Evolutionary conservation across 2,113 vertebrate genomes (phyloP), one percentile per base, ranked within the genome.

Genomic region (Percopsis transmontana): DNA sequence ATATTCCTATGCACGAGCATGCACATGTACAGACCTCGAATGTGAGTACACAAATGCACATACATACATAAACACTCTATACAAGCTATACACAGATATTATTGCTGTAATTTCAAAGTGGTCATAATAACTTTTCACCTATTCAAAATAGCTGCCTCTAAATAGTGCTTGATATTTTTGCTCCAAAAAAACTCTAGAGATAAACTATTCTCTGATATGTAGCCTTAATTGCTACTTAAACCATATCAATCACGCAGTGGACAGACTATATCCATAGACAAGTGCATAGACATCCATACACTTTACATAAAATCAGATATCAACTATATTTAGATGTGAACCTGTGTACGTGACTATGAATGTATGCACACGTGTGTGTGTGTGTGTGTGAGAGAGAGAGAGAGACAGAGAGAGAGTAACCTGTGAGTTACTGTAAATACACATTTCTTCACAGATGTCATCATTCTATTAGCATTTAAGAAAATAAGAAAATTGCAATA

Each of bases 291-390:
- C n/a, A n/a, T n/a, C n/a, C n/a, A n/a, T n/a, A n/a, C n/a, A n/a
- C n/a, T n/a, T n/a, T 33, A 62, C 61, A 58, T 66, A 73, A 60
- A 59, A 68, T 40, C 24, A 55, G 5, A 64, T 41, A 40, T 66
- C 72, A 71, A 63, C 62, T 81, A 63, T 18, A 57, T 74, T 62
- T 57, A n/a, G 2, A 5, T 56, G 59, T 70, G 65, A 15, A 10
- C 55, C 15, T 16, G 20, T 48, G 51, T 62, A 41, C 40, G 40
- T 72, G 57, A 12, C 6, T 60, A 4, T 11, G 55, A 38, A 55
- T 42, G 13, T 14, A 12, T 11, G 45, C 16, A 14, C 5, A 6
- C n/a, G 45, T 55, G 53, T 55, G 53, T 38, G 53, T 38, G 53
- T 38, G 48, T 21, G 48, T 10, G 48, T 19, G 48, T 19, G 18